These are phyloP conservation scores for Pontoporia blainvillei DNA, from an alignment of 2,113 vertebrate species.

Conservation along the genomic window DNA sequence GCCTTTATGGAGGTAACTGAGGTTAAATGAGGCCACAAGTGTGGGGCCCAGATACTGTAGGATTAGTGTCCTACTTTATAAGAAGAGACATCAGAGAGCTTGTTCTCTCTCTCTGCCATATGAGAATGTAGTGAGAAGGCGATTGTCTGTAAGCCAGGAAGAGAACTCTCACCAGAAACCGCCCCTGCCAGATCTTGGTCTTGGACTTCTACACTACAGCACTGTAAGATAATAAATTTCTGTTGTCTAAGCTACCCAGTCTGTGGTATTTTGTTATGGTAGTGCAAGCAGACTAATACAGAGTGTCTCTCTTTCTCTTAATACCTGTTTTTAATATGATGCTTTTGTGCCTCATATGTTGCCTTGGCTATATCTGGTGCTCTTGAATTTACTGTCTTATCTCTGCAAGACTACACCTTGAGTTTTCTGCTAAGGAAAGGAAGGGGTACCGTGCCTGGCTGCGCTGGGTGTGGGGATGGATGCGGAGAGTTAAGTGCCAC, in stretches of 20 bases:
- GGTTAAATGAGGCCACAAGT: background rate
- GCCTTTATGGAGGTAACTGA: background rate
- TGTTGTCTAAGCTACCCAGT: background rate
- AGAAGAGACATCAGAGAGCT: background rate
- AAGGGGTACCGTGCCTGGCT: no score
- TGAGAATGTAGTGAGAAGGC: background rate
- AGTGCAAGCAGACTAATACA: background rate
- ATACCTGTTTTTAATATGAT: background rate
- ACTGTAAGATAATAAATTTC: background rate
- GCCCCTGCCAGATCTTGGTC: background rate
- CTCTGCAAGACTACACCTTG: background rate
- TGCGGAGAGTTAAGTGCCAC: background rate
- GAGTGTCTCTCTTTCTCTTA: background rate
- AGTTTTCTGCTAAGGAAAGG: background rate
- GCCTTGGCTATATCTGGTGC: background rate
- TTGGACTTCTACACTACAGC: background rate
- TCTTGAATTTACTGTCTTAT: background rate
- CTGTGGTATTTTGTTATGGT: background rate
- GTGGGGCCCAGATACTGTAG: background rate
- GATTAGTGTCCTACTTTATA: background rate
- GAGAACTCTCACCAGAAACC: background rate
- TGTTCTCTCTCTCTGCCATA: background rate
- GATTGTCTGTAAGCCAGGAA: background rate
- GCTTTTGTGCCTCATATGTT: background rate
- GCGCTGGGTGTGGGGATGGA: background rate